Conservation (phyloP, 2,888 invertebrate species). For the Euphydryas editha region DNA sequence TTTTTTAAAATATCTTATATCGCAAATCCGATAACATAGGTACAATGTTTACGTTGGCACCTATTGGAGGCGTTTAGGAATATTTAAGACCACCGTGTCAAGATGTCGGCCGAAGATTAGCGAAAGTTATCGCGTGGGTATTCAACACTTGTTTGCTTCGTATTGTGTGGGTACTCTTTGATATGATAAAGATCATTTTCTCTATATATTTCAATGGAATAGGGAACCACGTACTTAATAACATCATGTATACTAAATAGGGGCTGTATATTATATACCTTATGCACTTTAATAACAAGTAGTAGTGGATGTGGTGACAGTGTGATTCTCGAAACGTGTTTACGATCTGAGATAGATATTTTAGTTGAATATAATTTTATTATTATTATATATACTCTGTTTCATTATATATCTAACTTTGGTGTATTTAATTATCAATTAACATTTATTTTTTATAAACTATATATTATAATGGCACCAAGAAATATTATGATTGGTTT, state of each 20-base stretch:
- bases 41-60: constrained; percentile 28
- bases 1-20: constrained; percentile 3
- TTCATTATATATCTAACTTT: too few species aligned
- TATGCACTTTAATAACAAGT: too few species aligned
- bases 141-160: constrained; percentile 35
- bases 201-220: background rate
- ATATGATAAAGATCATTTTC: constrained; percentile 14
- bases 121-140: constrained; percentile 34
- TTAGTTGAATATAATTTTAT: too few species aligned
- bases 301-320: too few species aligned
- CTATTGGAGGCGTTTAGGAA: constrained; percentile 32
- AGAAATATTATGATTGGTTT: too few species aligned
- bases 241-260: background rate
- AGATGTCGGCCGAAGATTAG: constrained; percentile 35
- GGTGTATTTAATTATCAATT: too few species aligned
- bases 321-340: too few species aligned
- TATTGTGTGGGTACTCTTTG: constrained; percentile 19
- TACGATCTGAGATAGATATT: too few species aligned
- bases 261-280: too few species aligned
- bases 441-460: too few species aligned
- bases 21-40: constrained; percentile 14
- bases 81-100: constrained; percentile 33
- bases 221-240: background rate
- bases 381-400: too few species aligned
- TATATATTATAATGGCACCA: too few species aligned